Evolutionary conservation across 2,113 vertebrate genomes (phyloP), one percentile per base, ranked within the genome.

Genomic region (Hassar affinis): DNA sequence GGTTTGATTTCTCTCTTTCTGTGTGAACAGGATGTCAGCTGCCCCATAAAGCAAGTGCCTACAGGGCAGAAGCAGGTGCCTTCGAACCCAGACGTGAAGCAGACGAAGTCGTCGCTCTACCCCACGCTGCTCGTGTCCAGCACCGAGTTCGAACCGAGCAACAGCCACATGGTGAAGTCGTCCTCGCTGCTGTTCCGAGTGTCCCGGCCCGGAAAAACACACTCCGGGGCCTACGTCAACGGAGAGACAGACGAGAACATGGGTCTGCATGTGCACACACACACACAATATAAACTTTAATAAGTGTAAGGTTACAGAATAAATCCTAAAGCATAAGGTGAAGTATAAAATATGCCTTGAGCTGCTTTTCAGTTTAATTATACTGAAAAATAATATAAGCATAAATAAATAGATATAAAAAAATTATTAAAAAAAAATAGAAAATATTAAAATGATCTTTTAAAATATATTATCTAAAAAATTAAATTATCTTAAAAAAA

Each of bases 51-150:
- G 91, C 98, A 99, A 97, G 97, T 99, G 95, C 97, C 97, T 95
- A 99, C 97, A 92, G 98, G 98, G 94, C 99, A 99, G 96, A 99
- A 99, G 95, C 97, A 98, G 96, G 98, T 99, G 96, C 98, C 97
- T 96, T 97, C 98, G 94, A 99, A 99, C 92, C 98, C 98, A 88
- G 97, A 99, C 92, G 93, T 95, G 94, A 98, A 95, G 95, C 97
- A 96, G 94, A 95, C 95, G 86, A 99, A 99, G 94, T 94, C 95
- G 35, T 95, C 95, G 93, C 95, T 95, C 93, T 98, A 96, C 91
- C 98, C 98, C 71, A 98, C 97, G 33, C 95, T 99, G 88, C 95
- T 98, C 59, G 97, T 99, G 87, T 96, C 98, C 94, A 98, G 98
- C 95, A 98, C 97, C 80, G 98, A 99, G 93, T 99, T 99, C 93